These are phyloP conservation scores for Sitta europaea DNA, from an alignment of 2,113 vertebrate species.

Conservation along the genomic window DNA sequence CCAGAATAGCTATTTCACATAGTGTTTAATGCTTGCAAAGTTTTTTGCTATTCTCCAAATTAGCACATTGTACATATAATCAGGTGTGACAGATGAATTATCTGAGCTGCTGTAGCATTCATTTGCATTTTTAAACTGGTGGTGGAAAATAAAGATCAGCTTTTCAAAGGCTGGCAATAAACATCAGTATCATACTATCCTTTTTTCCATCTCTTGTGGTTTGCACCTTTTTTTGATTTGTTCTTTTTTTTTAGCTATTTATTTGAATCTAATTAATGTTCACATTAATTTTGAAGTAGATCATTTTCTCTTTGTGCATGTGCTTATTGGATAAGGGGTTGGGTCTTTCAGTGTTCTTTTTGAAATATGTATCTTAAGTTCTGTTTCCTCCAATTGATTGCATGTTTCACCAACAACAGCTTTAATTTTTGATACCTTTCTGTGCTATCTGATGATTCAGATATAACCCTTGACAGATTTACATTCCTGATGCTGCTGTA, in stretches of 20 bases:
- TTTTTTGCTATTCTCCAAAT: neutral
- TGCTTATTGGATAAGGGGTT: neutral
- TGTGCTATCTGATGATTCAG: neutral
- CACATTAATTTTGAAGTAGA: neutral
- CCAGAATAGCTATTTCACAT: neutral
- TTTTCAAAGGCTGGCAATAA: neutral
- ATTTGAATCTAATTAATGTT: neutral
- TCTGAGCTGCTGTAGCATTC: conserved; percentile 1
- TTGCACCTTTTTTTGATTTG: accelerated
- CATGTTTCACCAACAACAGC: neutral
- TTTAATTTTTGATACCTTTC: neutral
- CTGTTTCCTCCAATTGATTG: neutral
- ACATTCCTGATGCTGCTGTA: neutral
- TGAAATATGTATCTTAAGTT: neutral
- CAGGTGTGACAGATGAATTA: neutral
- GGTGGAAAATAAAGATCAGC: neutral
- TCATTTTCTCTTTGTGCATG: neutral
- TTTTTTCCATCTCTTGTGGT: neutral
- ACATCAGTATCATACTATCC: neutral
- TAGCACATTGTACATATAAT: neutral
- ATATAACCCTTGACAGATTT: neutral
- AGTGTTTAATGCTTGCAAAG: neutral
- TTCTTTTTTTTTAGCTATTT: neutral
- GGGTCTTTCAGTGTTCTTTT: neutral
- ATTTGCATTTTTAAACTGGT: conserved; percentile 3